Base-by-base conservation (phyloP, 2,888 invertebrate genomes). In the Carabus problematicus region DNA sequence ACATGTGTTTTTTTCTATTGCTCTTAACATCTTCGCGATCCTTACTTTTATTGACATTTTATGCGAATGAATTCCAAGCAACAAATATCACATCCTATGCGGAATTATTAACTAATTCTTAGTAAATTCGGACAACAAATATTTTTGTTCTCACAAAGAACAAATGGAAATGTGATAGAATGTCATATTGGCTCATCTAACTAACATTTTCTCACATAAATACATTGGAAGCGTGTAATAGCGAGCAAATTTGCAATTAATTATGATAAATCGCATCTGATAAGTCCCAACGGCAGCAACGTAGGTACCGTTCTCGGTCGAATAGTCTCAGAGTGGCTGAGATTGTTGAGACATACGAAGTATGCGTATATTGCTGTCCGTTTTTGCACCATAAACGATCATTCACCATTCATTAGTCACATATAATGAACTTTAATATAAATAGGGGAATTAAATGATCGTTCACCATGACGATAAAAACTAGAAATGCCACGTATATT, bases 321-420 rank as follows among this genome's bases (percentile, higher is more conserved):
- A 52, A 14, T 19, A 52, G 52, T 8, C 52, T n/a, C n/a, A n/a
- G n/a, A n/a, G n/a, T n/a, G n/a, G n/a, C n/a, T n/a, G n/a, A n/a
- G n/a, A n/a, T n/a, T 19, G 52, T 16, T 14, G n/a, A 16, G 45
- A 45, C 29, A 2, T 7, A 7, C 45, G n/a, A 45, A 52, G 14
- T 52, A 16, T 14, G 9, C 19, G 1, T 52, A 9, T 52, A 18
- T 52, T 52, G 52, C 14, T 52, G 6, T 29, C 2, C 29, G 4
- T 52, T 18, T 59, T 14, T 59, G 59, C 18, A 14, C 42, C n/a
- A 40, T 59, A 59, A 40, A 59, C 42, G 59, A 42, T 16, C 42
- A 39, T 59, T 59, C 59, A 59, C 59, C n/a, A 42, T 59, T 59
- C 59, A 59, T 59, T 59, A 59, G 42, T 40, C 14, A 59, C 59